A percentile compares a stretch with the other conserved stretches of the same genome.
phyloP scores from a whole-genome alignment of 2,888 invertebrate species.

The Polyploca ridens region DNA sequence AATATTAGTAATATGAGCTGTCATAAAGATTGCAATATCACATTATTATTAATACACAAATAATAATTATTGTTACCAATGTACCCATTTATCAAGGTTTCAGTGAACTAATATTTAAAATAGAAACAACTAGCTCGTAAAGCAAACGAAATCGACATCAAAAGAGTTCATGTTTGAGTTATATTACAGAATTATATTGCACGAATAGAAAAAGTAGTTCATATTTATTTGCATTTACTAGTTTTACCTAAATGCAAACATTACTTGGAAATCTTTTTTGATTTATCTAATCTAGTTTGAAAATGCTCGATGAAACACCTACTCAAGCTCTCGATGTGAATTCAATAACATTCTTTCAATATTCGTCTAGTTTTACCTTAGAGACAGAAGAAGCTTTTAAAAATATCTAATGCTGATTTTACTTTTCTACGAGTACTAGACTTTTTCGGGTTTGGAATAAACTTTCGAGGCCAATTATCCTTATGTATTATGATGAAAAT shows the following conservation, averaged over 20 bases:
- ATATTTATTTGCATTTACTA: not conserved
- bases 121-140: constrained; percentile 2
- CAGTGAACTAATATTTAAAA: not conserved
- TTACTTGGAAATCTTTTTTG: not conserved
- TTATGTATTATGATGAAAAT: too few species aligned
- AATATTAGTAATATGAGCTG: too few species aligned
- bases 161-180: constrained; percentile 4
- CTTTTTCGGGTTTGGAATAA: not conserved
- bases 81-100: not conserved
- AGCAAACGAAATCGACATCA: not conserved
- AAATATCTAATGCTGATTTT: not conserved
- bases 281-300: not conserved
- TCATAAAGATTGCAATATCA: too few species aligned
- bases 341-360: too few species aligned
- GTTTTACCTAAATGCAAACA: not conserved
- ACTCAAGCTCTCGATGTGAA: not conserved
- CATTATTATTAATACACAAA: too few species aligned
- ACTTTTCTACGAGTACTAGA: not conserved
- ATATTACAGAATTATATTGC: not conserved
- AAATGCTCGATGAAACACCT: not conserved
- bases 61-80: too few species aligned
- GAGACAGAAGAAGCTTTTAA: not conserved
- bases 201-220: not conserved
- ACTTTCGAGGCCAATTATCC: not conserved
- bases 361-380: not conserved